Conservation (phyloP, 2,888 invertebrate species). For the Troides aeacus region DNA sequence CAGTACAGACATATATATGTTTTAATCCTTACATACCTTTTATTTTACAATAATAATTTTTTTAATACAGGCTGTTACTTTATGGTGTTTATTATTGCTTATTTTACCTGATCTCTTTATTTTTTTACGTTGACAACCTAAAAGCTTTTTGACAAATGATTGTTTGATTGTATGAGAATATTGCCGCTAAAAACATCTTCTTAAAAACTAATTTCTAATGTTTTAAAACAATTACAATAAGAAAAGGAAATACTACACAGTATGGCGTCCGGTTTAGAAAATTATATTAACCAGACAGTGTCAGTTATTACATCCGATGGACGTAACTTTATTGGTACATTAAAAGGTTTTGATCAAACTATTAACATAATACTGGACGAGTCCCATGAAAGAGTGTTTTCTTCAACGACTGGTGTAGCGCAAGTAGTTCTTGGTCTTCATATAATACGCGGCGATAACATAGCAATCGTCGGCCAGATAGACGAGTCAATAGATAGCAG, state of each 20-base stretch:
- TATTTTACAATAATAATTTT: too few relatives aligned
- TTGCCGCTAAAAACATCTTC: slow-evolving; percentile 20
- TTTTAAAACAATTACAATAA: slow-evolving; percentile 4
- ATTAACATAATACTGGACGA: slow-evolving; percentile 98
- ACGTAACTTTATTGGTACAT: slow-evolving; percentile 96
- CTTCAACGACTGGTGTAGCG: slow-evolving; percentile 90
- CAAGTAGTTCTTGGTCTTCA: slow-evolving; percentile 96
- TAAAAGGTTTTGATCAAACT: slow-evolving; percentile 99
- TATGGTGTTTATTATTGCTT: not conserved
- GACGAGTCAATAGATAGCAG: slow-evolving; percentile 91
- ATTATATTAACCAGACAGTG: slow-evolving; percentile 94
- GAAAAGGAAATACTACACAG: slow-evolving; percentile 20
- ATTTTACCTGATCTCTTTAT: not conserved
- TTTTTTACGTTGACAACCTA: slow-evolving; percentile 5
- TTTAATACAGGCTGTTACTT: too few relatives aligned
- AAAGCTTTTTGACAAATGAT: slow-evolving; percentile 20
- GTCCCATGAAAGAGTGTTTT: slow-evolving; percentile 99
- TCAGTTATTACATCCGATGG: slow-evolving; percentile 98
- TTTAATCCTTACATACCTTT: too few relatives aligned
- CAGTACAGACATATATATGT: too few relatives aligned
- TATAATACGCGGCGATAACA: slow-evolving; percentile 98
- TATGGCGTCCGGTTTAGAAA: slow-evolving; percentile 92
- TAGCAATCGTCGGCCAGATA: slow-evolving; percentile 92
- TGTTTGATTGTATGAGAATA: slow-evolving; percentile 15
- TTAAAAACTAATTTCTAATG: slow-evolving; percentile 12